Conservation (phyloP, 2,113 vertebrate species). For the Leucopsar rothschildi region DNA sequence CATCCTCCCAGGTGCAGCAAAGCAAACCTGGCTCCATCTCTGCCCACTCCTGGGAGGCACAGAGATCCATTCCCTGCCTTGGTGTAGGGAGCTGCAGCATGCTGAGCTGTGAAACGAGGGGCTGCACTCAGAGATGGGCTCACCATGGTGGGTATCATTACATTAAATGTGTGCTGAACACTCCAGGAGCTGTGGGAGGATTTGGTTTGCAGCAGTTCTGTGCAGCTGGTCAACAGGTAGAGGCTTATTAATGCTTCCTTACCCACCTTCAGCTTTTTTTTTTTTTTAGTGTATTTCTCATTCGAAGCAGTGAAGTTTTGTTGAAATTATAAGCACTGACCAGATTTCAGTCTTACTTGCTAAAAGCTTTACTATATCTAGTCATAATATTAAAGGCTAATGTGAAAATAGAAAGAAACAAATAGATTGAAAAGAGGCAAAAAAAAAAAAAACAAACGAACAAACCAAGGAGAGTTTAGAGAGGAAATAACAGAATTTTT, state of each 20-base stretch:
- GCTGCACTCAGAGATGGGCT: background rate
- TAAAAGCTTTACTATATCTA: background rate
- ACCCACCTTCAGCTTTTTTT: background rate
- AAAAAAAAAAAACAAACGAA: too few species aligned
- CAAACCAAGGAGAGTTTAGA: background rate
- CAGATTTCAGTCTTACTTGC: background rate
- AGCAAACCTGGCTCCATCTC: background rate
- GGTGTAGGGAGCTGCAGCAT: background rate
- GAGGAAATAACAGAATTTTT: background rate
- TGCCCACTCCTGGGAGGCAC: too few species aligned
- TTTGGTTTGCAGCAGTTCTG: background rate
- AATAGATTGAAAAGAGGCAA: background rate
- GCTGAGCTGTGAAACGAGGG: background rate
- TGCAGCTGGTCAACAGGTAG: fast-evolving
- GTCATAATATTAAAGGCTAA: background rate
- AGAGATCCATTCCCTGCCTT: background rate
- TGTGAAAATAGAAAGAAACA: background rate
- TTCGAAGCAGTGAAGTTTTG: background rate
- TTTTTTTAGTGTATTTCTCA: background rate
- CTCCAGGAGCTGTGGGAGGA: fast-evolving
- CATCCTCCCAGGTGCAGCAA: background rate
- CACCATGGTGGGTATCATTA: fast-evolving
- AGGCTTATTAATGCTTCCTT: background rate
- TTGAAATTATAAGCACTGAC: background rate
- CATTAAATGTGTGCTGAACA: background rate